phyloP scores from a whole-genome alignment of 2,888 invertebrate genomes.

The Hypolimnas misippus region DNA sequence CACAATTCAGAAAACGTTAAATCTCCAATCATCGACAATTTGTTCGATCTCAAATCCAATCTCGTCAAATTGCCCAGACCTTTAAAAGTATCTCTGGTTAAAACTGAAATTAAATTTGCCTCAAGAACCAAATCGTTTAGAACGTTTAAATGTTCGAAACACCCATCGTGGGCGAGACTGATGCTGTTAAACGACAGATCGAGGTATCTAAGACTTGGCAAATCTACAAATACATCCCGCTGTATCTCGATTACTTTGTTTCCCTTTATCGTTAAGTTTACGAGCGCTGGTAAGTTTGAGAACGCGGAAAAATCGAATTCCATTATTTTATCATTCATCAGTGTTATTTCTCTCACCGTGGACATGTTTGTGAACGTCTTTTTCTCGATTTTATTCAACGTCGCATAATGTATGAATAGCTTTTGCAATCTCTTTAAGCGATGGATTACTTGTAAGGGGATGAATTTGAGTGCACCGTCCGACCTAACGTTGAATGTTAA shows the following conservation, averaged over 20 bases:
- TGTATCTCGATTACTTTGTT: constrained; percentile 91
- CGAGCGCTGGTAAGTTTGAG: constrained; percentile 88
- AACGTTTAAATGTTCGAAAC: constrained; percentile 89
- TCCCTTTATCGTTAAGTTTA: constrained; percentile 89
- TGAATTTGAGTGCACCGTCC: constrained; percentile 87
- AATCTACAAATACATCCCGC: constrained; percentile 89
- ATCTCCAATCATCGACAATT: constrained; percentile 90
- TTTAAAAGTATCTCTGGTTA: constrained; percentile 90
- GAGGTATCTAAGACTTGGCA: constrained; percentile 89
- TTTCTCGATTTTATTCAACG: constrained; percentile 87
- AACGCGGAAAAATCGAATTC: constrained; percentile 88
- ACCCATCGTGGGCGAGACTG: constrained; percentile 92
- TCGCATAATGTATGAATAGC: constrained; percentile 89
- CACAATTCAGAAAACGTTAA: constrained; percentile 91
- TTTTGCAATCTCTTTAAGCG: constrained; percentile 86
- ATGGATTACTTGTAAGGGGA: constrained; percentile 88
- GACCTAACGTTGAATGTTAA: constrained; percentile 88
- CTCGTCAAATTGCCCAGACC: constrained; percentile 89
- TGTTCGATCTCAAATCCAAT: constrained; percentile 90
- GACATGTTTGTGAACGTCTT: constrained; percentile 90
- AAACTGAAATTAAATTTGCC: constrained; percentile 88
- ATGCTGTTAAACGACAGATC: constrained; percentile 94
- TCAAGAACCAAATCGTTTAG: constrained; percentile 92
- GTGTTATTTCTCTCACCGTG: constrained; percentile 87
- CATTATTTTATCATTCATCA: constrained; percentile 89